A percentile compares a stretch with the other conserved stretches of the same genome.
Evolutionary conservation across 1,140 invertebrate genomes (phyloP).

Genomic region (Caenorhabditis inopinata): DNA sequence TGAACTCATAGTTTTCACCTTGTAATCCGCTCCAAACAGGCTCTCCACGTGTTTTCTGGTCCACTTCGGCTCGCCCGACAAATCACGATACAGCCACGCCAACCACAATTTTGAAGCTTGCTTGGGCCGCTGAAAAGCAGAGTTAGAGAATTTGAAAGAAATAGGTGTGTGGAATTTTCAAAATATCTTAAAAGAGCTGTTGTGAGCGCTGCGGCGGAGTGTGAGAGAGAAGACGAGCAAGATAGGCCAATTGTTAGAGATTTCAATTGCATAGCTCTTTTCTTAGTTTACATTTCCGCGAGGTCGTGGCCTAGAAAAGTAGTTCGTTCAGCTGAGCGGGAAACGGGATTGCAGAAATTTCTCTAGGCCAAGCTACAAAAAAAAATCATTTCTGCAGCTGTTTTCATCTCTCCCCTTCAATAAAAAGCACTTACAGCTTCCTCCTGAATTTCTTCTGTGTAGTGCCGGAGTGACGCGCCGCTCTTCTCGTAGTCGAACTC

Average conservation of each 20-base stretch:
- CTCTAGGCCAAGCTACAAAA: too few relatives aligned
- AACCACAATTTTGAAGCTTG: constrained; percentile 62
- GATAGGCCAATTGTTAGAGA: too few relatives aligned
- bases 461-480: constrained; percentile 50
- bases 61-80: constrained; percentile 50
- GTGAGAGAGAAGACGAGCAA: too few relatives aligned
- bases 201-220: too few relatives aligned
- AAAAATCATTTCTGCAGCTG: too few relatives aligned
- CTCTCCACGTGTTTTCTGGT: constrained; percentile 45
- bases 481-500: constrained; percentile 54
- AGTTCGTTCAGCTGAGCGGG: too few relatives aligned
- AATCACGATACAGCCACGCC: constrained; percentile 57
- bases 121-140: not conserved
- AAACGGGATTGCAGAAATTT: too few relatives aligned
- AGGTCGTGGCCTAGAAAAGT: too few relatives aligned
- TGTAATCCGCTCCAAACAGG: constrained; percentile 55
- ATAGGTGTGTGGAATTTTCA: not conserved
- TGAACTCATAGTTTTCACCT: constrained; percentile 35
- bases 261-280: too few relatives aligned
- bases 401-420: too few relatives aligned
- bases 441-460: constrained; percentile 50
- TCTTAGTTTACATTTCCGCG: too few relatives aligned
- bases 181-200: too few relatives aligned
- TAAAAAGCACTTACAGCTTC: not conserved
- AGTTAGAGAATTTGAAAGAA: not conserved